Base-by-base conservation (phyloP, 1,140 invertebrate genomes). In the Halyomorpha halys region DNA sequence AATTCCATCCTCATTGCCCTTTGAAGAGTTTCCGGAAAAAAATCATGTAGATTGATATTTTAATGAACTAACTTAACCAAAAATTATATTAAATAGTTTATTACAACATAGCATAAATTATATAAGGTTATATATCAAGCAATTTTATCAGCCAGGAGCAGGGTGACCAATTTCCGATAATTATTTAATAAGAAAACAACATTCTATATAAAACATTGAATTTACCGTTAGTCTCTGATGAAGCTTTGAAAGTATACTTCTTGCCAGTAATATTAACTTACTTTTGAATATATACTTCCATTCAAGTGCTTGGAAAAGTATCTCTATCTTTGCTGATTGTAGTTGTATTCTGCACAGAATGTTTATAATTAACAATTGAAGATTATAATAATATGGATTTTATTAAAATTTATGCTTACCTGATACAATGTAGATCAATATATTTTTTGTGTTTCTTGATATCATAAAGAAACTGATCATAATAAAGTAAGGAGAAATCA, bases 221-320 rank as follows among this genome's bases (percentile, higher is more conserved):
- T 6, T 49, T 21, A 49, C 47, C 47, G 16, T 49, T 49, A 49
- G 21, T 19, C 47, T 49, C n/a, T n/a, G 47, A 21, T 49, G 47
- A 6, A 49, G n/a, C n/a, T 18, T 49, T 21, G 14, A 19, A 6
- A 49, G 47, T 16, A 18, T 1, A 8, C n/a, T 49, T 49, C 47
- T 49, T 2, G n/a, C 21, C 9, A 19, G 11, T 21, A 19, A 6
- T 19, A 13, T 18, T 49, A 49, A n/a, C 47, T 49, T 49, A n/a
- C 9, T 11, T 49, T 49, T 49, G 69, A 83, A 78, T 68, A 87
- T 83, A 18, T 89, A 76, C 65, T 85, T 81, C 13, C 44, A 61
- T 39, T 63, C 63, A 16, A 62, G 59, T 30, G 65, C 70, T 74
- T 59, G 74, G 74, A 30, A 76, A 73, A 53, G 72, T 34, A n/a